Percentiles rank a stretch among this genome's conserved stretches.
Evolutionary conservation across 1,140 invertebrate species (phyloP).

Genomic region (Stegodyphus dumicola): DNA sequence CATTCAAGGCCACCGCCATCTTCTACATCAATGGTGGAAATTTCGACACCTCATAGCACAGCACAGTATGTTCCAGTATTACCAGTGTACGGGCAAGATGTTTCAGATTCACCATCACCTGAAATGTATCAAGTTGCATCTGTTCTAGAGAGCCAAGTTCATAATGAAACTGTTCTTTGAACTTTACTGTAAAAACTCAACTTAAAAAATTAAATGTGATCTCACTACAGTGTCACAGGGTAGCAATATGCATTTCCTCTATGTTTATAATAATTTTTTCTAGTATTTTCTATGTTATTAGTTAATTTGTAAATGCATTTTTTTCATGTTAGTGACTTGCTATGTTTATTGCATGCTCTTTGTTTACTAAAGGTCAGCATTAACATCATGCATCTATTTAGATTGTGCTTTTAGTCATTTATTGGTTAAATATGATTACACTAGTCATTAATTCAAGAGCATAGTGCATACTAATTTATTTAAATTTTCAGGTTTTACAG

Average conservation of each 20-base stretch:
- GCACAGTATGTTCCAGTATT: constrained; percentile 31
- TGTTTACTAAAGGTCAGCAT: no score
- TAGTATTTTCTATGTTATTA: no score
- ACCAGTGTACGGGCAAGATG: constrained; percentile 43
- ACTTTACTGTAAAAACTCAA: neutral
- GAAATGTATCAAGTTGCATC: constrained; percentile 3
- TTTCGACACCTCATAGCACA: constrained; percentile 14
- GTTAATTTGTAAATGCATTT: no score
- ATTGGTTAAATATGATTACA: no score
- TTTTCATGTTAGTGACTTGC: no score
- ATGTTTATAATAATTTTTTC: neutral
- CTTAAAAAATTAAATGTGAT: neutral
- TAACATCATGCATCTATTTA: no score
- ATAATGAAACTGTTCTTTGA: constrained; percentile 33
- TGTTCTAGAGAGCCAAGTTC: constrained; percentile 20
- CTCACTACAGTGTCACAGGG: neutral
- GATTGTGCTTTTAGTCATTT: no score
- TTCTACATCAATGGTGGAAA: constrained; percentile 52
- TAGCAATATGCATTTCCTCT: neutral
- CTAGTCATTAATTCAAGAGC: no score
- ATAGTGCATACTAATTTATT: no score
- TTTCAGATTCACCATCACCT: constrained; percentile 36
- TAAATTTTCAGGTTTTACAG: no score
- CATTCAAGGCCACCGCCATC: constrained; percentile 35
- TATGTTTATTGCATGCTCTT: no score